These are phyloP conservation scores for Magallana ariakensis DNA, from an alignment of 1,140 invertebrate genomes.

Conservation along the genomic window DNA sequence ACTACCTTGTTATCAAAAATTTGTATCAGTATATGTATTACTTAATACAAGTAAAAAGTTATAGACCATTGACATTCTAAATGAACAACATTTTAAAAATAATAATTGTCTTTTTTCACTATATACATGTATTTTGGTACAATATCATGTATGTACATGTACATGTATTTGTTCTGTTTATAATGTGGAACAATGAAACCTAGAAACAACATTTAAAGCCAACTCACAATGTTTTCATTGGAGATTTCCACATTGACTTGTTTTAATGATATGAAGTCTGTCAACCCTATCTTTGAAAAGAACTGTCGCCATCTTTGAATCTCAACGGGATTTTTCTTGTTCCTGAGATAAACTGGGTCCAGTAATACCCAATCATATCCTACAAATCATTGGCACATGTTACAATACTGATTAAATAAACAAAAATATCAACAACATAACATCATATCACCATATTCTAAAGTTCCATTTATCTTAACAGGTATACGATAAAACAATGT, in stretches of 20 bases:
- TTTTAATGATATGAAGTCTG: constrained; percentile 68
- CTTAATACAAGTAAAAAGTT: no score
- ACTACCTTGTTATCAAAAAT: no score
- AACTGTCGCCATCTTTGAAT: constrained; percentile 70
- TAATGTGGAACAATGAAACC: no score
- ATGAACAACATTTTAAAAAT: no score
- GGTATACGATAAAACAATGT: no score
- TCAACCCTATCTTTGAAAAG: constrained; percentile 72
- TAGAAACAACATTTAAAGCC: not conserved
- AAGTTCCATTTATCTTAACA: no score
- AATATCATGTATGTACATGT: not conserved
- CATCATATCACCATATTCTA: no score
- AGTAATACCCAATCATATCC: constrained; percentile 75
- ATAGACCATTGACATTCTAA: no score
- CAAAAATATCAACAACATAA: no score
- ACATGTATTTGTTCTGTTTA: not conserved
- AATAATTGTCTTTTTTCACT: not conserved
- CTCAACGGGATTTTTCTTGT: constrained; percentile 38
- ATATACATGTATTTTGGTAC: not conserved
- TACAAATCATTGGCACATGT: constrained; percentile 47
- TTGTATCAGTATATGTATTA: no score
- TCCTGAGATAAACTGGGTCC: constrained; percentile 67
- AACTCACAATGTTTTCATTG: constrained; percentile 61
- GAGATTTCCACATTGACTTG: constrained; percentile 54
- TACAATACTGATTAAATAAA: not conserved